Evolutionary conservation across 2,113 vertebrate species (phyloP).

Genomic region (Alectura lathami): DNA sequence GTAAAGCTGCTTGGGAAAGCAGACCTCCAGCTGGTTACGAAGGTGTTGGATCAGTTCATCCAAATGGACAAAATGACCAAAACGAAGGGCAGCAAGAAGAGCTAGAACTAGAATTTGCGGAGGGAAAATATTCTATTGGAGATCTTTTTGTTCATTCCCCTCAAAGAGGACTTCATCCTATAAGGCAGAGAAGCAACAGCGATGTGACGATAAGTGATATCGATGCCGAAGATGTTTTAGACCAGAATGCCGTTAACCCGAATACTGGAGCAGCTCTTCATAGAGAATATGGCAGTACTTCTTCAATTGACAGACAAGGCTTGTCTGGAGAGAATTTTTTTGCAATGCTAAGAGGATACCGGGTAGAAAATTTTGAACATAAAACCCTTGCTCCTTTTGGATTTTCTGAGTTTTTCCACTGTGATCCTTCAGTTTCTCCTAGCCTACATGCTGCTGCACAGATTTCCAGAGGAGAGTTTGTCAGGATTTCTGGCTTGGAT

Average conservation of each 20-base stretch:
- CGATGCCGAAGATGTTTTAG: constrained; percentile 90
- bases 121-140: constrained; percentile 82
- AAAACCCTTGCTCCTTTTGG: constrained; percentile 82
- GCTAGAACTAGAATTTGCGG: constrained; percentile 84
- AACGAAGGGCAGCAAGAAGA: constrained; percentile 79
- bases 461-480: constrained; percentile 91
- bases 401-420: constrained; percentile 88
- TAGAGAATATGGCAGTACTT: constrained; percentile 95
- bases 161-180: constrained; percentile 89
- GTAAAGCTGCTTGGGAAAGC: constrained; percentile 84
- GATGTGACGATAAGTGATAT: constrained; percentile 98
- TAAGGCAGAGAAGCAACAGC: constrained; percentile 95
- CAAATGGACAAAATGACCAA: constrained; percentile 88
- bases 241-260: constrained; percentile 93
- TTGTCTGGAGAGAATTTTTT: constrained; percentile 89
- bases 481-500: constrained; percentile 89
- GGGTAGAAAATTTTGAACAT: constrained; percentile 86
- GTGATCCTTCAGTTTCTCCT: constrained; percentile 85
- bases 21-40: constrained; percentile 83
- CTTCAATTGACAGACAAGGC: constrained; percentile 95
- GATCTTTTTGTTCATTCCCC: constrained; percentile 89
- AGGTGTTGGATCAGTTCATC: constrained; percentile 79
- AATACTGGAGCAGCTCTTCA: constrained; percentile 94
- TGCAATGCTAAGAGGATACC: constrained; percentile 89
- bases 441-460: constrained; percentile 92